Evolutionary conservation across 2,797 vertebrate species (phyloP), one percentile per base, ranked within the genome.

Genomic region (Bovichtus variegatus): DNA sequence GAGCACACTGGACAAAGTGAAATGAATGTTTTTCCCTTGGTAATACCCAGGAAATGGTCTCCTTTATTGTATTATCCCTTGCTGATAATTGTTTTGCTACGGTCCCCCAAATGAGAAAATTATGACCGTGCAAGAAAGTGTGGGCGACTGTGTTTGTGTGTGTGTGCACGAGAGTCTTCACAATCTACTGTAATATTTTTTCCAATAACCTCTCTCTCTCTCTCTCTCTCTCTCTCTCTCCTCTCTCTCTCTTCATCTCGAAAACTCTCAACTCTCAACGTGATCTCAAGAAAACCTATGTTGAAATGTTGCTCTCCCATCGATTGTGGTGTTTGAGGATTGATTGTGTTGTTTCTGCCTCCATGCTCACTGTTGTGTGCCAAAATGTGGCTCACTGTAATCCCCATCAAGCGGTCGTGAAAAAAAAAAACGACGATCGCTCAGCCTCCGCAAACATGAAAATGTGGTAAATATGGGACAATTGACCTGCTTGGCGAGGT

Each of bases 1-100:
- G 80, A 87, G 70, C 73, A 68, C 71, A 29, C 63, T 78, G 86
- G 88, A 90, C 84, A 91, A 92, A 93, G 88, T 89, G 83, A 93
- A 92, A 93, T 88, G 89, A 91, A 92, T 90, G 90, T 82, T 85
- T 82, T 83, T 89, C 90, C 88, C 73, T 80, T 58, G 83, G 87
- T 86, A 89, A 92, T 80, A 87, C 71, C 80, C 83, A 78, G 87
- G 82, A 93, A 93, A 91, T 84, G 72, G 78, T 80, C 74, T 87
- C 44, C 71, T 89, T 92, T 92, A 92, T 93, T 93, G 88, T 78
- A 87, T 92, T 93, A 93, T 83, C 76, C 74, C 66, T 61, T 74
- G 68, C 76, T 82, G 76, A 90, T 89, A 90, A 90, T 91, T 94
- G 89, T 87, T 93, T 86, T 85, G 86, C 87, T 74, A 80, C 59